A percentile compares a stretch with the other conserved stretches of the same genome.
These are phyloP conservation scores for Octopus sinensis DNA, from an alignment of 1,140 invertebrate genomes.

Conservation along the genomic window DNA sequence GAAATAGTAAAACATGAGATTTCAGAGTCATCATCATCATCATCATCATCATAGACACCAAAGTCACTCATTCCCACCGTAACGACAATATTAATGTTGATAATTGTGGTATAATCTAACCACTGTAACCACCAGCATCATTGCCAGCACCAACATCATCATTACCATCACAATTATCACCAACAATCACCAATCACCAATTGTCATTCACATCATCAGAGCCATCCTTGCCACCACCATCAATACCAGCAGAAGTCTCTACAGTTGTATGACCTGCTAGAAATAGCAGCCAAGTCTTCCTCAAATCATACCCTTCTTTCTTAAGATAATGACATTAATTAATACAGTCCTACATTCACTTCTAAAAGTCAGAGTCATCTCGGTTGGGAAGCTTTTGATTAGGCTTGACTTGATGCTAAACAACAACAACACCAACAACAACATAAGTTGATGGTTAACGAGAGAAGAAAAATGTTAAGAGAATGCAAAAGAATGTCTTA, in stretches of 20 bases:
- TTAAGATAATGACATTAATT: not conserved
- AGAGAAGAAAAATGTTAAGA: not conserved
- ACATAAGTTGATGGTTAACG: not conserved
- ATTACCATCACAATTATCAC: not conserved
- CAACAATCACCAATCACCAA: not conserved
- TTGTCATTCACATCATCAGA: conserved; percentile 7
- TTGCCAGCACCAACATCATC: too few species aligned
- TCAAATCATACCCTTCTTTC: too few species aligned
- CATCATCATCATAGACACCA: too few species aligned
- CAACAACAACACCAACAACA: too few species aligned
- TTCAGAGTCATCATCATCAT: not conserved
- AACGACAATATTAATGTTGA: not conserved
- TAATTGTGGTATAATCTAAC: not conserved
- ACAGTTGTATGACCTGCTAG: not conserved
- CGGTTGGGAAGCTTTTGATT: too few species aligned
- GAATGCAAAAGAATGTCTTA: conserved; percentile 12
- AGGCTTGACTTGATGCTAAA: too few species aligned
- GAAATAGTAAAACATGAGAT: conserved; percentile 20
- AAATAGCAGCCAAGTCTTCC: too few species aligned
- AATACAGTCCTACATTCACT: too few species aligned
- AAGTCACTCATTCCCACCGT: not conserved
- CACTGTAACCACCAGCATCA: not conserved
- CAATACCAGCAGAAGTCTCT: not conserved
- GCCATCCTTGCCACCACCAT: not conserved
- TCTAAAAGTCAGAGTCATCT: too few species aligned